Evolutionary conservation across 1,140 invertebrate genomes (phyloP).

Genomic region (Halesus radiatus): DNA sequence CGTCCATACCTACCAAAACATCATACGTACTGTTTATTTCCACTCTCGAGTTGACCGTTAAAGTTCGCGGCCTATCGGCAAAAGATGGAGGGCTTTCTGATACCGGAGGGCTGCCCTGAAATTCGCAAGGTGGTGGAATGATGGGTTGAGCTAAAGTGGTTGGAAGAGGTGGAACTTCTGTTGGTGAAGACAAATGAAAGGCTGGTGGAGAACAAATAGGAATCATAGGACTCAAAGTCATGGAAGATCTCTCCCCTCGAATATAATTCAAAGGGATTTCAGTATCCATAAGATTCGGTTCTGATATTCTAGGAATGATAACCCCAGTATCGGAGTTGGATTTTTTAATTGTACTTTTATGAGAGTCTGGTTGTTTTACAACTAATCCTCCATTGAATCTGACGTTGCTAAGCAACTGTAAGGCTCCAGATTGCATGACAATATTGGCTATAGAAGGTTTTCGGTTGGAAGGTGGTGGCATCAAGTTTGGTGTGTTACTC

Average conservation of each 20-base stretch:
- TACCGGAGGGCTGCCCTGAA: slow-evolving; percentile 76
- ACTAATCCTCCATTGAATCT: slow-evolving; percentile 72
- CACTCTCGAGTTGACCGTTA: slow-evolving; percentile 69
- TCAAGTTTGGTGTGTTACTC: slow-evolving; percentile 68
- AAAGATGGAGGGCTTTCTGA: slow-evolving; percentile 74
- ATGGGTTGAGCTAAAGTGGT: slow-evolving; percentile 75
- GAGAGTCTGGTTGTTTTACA: slow-evolving; percentile 63
- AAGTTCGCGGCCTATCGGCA: slow-evolving; percentile 72
- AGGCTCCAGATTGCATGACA: slow-evolving; percentile 74
- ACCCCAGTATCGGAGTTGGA: slow-evolving; percentile 12
- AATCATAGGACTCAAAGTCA: slow-evolving; percentile 44
- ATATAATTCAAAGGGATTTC: slow-evolving; percentile 66
- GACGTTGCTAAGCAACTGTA: slow-evolving; percentile 72
- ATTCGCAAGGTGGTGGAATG: slow-evolving; percentile 81
- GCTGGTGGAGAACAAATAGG: slow-evolving; percentile 55
- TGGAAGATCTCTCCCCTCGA: slow-evolving; percentile 49
- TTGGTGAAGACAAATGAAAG: slow-evolving; percentile 64
- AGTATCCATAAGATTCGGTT: slow-evolving; percentile 75
- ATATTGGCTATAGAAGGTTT: slow-evolving; percentile 76
- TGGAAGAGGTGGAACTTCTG: slow-evolving; percentile 64
- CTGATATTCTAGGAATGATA: slow-evolving; percentile 77
- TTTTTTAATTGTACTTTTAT: slow-evolving; percentile 61
- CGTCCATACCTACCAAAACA: slow-evolving; percentile 82
- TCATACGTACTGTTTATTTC: slow-evolving; percentile 78
- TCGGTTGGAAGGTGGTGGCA: slow-evolving; percentile 67